Evolutionary conservation across 2,888 invertebrate species (phyloP).

Genomic region (Leptarthrus brevirostris): DNA sequence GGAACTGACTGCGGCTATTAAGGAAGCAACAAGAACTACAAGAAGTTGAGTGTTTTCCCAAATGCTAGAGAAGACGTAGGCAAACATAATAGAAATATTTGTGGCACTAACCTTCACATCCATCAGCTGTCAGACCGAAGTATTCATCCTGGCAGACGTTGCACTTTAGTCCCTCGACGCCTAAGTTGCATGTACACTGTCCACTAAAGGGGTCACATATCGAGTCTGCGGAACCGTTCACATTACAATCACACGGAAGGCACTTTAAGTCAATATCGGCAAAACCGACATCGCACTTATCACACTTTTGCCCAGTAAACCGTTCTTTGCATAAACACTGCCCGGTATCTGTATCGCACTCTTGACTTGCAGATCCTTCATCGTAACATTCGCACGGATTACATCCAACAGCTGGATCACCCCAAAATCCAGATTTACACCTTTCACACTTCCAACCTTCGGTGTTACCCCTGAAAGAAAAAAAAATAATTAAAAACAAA

Average conservation of each 20-base stretch:
- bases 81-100: background rate
- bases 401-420: conserved; percentile 75
- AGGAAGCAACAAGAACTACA: background rate
- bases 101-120: conserved; percentile 75
- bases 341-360: conserved; percentile 79
- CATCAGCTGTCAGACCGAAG: conserved; percentile 75
- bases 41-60: background rate
- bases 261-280: conserved; percentile 85
- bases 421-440: conserved; percentile 75
- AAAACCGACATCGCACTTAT: conserved; percentile 74
- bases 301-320: conserved; percentile 79
- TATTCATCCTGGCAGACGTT: conserved; percentile 77
- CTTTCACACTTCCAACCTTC: conserved; percentile 78
- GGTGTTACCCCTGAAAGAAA: conserved; percentile 67
- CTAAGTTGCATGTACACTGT: conserved; percentile 80
- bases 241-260: conserved; percentile 81
- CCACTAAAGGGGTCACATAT: conserved; percentile 84
- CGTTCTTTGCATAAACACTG: conserved; percentile 80
- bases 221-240: conserved; percentile 72
- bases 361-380: conserved; percentile 76
- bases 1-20: background rate
- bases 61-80: background rate
- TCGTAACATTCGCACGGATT: conserved; percentile 81
- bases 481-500: background rate
- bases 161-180: conserved; percentile 83